phyloP scores from a whole-genome alignment of 1,140 invertebrate species.

The Drosophila equinoxialis region DNA sequence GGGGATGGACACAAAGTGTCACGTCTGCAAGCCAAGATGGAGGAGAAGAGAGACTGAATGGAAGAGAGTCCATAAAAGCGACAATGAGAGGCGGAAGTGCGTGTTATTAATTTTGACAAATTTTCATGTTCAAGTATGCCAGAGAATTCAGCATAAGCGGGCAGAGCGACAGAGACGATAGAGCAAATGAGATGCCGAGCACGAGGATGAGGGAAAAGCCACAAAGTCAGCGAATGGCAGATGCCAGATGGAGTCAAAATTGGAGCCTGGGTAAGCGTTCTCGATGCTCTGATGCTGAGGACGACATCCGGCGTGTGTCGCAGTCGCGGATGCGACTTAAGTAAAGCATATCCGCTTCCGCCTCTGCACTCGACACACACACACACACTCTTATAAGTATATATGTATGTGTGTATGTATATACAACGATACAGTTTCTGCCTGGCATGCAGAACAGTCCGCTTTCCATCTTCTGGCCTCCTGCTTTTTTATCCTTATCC shows the following conservation, averaged over 20 bases:
- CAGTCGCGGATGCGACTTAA: constrained; percentile 76
- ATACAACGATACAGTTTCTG: constrained; percentile 22
- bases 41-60: constrained; percentile 6
- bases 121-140: constrained; percentile 71
- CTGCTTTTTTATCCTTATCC: constrained; percentile 37
- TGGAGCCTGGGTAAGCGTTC: constrained; percentile 26
- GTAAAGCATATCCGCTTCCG: constrained; percentile 82
- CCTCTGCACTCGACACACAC: constrained; percentile 52
- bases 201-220: constrained; percentile 29
- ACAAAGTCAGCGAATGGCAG: constrained; percentile 39
- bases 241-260: constrained; percentile 48
- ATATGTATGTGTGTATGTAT: constrained; percentile 9
- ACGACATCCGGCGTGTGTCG: constrained; percentile 78
- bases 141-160: constrained; percentile 20
- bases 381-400: constrained; percentile 24
- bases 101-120: constrained; percentile 82
- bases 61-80: constrained; percentile 65
- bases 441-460: constrained; percentile 60
- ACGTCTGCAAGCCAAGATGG: constrained; percentile 26
- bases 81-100: constrained; percentile 65
- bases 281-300: constrained; percentile 44
- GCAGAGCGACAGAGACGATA: constrained; percentile 15
- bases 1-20: constrained; percentile 22
- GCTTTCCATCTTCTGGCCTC: background rate
- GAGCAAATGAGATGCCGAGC: background rate